Evolutionary conservation across 1,140 invertebrate genomes (phyloP).

Genomic region (Agrilus planipennis): DNA sequence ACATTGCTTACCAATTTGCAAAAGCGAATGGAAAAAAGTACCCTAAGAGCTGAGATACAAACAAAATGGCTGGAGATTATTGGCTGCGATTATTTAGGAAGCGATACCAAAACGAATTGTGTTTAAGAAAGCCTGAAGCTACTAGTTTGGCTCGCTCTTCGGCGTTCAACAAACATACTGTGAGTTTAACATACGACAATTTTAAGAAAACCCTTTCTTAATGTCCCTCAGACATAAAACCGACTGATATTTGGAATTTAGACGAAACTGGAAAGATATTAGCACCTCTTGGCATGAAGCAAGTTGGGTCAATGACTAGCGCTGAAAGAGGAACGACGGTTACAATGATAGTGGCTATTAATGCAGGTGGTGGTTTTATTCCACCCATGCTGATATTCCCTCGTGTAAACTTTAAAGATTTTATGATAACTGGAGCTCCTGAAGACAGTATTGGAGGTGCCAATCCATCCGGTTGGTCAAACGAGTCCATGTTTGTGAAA

Average conservation of each 20-base stretch:
- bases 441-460: conserved; percentile 5
- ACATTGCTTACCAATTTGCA: conserved; percentile 16
- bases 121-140: conserved; percentile 19
- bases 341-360: conserved; percentile 23
- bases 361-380: conserved; percentile 29
- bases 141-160: conserved; percentile 17
- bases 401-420: conserved; percentile 22
- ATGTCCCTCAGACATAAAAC: background rate
- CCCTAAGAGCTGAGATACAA: conserved; percentile 1
- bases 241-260: background rate
- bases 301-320: conserved; percentile 27
- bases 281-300: conserved; percentile 22
- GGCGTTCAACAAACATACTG: conserved; percentile 18
- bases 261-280: conserved; percentile 20
- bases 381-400: conserved; percentile 33
- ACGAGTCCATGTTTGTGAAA: conserved; percentile 25
- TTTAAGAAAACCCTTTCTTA: background rate
- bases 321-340: conserved; percentile 26
- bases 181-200: conserved; percentile 16
- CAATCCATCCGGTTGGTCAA: conserved; percentile 35
- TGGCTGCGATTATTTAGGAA: conserved; percentile 15
- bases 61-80: conserved; percentile 13
- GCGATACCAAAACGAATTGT: conserved; percentile 12
- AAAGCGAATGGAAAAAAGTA: conserved; percentile 9
- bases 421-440: conserved; percentile 18